phyloP scores from a whole-genome alignment of 2,888 invertebrate genomes.

The Allolobophora icterica region DNA sequence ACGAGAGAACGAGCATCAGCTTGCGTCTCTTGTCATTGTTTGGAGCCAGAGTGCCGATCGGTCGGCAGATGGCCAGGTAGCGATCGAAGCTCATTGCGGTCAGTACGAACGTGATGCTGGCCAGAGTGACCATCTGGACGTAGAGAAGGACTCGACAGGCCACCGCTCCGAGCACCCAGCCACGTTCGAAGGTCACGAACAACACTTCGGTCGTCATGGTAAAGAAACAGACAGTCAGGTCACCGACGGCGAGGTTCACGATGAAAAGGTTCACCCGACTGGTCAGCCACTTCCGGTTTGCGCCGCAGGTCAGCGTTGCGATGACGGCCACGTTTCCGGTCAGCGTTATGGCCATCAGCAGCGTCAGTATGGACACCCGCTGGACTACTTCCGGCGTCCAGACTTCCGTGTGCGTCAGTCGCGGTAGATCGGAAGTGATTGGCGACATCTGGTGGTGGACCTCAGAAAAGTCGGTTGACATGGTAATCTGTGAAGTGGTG shows the following conservation, averaged over 20 bases:
- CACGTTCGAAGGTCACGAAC: slow-evolving; percentile 36
- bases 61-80: slow-evolving; percentile 65
- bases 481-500: background rate
- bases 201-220: slow-evolving; percentile 63
- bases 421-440: slow-evolving; percentile 13
- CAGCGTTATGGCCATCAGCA: slow-evolving; percentile 61
- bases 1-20: slow-evolving; percentile 62
- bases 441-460: background rate
- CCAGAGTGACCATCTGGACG: slow-evolving; percentile 65
- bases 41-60: slow-evolving; percentile 54
- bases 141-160: slow-evolving; percentile 65
- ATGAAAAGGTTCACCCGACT: slow-evolving; percentile 67
- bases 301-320: slow-evolving; percentile 63
- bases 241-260: slow-evolving; percentile 66
- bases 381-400: slow-evolving; percentile 66
- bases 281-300: slow-evolving; percentile 58
- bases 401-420: slow-evolving; percentile 48
- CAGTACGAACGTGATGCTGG: slow-evolving; percentile 66
- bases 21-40: slow-evolving; percentile 53
- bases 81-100: slow-evolving; percentile 66
- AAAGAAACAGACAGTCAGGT: slow-evolving; percentile 64
- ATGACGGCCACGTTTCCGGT: slow-evolving; percentile 65
- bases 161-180: slow-evolving; percentile 54
- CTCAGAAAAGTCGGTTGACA: background rate
- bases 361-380: slow-evolving; percentile 62